Evolutionary conservation across 1,140 invertebrate species (phyloP), one percentile per base, ranked within the genome.

Genomic region (Temnothorax curvispinosus): DNA sequence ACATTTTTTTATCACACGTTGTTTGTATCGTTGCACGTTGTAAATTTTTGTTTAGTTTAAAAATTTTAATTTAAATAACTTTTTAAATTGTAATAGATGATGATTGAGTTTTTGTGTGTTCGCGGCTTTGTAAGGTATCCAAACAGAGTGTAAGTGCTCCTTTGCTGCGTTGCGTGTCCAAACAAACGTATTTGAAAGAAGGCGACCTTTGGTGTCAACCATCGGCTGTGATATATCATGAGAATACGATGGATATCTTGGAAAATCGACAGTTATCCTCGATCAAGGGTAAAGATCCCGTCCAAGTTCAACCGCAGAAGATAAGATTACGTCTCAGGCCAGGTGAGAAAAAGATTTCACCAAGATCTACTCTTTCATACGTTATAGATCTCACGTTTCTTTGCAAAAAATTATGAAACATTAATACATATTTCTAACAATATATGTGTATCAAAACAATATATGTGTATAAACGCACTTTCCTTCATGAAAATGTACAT

Each of bases 261-360:
- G 82, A 89, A n/a, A 67, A 93, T 89, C 77, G 69, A 21, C 78
- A 88, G 2, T 69, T 94, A 9, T 91, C 90, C 0, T 92, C 89
- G 3, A 52, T 15, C 0, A 91, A 91, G 27, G 85, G 67, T 35
- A 69, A 71, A 21, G 87, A 90, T 44, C 88, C 91, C 0, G 78
- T 94, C 11, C 94, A 94, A 58, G 52, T 94, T 27, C 88, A 91
- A 69, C 94, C 94, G 1, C 94, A 94, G 38, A 89, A 41, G 56
- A 88, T 94, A 38, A 56, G 38, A 0, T 64, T 94, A 52, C 74
- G 32, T 38, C 87, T 94, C 0, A 87, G 92, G 76, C 87, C 54
- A 91, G 92, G 93, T 92, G 86, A 87, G 65, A 86, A 5, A 50
- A 44, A 77, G 1, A 86, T 54, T 67, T 78, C 6, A 32, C 11